Evolutionary conservation across 2,888 invertebrate species (phyloP).

Genomic region (Synanthedon andrenaeformis): DNA sequence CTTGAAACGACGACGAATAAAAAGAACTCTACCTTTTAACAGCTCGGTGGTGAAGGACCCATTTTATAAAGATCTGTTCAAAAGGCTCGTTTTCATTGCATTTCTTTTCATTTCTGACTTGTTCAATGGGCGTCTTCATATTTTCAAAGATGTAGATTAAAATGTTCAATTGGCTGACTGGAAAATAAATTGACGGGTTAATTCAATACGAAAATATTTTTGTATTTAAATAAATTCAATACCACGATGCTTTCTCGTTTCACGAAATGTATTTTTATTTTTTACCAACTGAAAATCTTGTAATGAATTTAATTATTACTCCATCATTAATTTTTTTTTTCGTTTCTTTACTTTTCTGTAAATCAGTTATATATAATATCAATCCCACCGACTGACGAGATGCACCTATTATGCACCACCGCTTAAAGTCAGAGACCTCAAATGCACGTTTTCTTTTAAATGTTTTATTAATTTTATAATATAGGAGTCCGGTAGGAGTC

Average conservation of each 20-base stretch:
- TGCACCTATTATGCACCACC: no score
- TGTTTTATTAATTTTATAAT: no score
- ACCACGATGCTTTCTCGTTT: background rate
- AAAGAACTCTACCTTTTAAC: conserved; percentile 23
- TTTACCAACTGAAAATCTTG: background rate
- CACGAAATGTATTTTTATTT: background rate
- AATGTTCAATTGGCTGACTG: conserved; percentile 41
- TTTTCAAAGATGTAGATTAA: conserved; percentile 40
- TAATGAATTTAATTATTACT: no score
- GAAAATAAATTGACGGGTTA: conserved; percentile 11
- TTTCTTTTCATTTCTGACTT: conserved; percentile 17
- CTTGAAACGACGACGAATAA: background rate
- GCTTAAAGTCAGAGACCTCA: no score
- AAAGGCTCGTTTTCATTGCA: conserved; percentile 31
- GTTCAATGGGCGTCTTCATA: conserved; percentile 29
- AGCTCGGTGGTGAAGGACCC: conserved; percentile 23
- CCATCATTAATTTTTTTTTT: no score
- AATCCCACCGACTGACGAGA: no score
- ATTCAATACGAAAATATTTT: background rate
- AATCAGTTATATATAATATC: no score
- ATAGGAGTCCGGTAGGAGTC: no score
- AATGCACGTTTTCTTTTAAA: no score
- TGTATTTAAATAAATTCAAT: background rate
- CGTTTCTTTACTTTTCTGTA: no score
- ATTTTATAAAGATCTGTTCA: conserved; percentile 23